Base-by-base conservation (phyloP, 1,140 invertebrate genomes). In the Drosophila repleta region DNA sequence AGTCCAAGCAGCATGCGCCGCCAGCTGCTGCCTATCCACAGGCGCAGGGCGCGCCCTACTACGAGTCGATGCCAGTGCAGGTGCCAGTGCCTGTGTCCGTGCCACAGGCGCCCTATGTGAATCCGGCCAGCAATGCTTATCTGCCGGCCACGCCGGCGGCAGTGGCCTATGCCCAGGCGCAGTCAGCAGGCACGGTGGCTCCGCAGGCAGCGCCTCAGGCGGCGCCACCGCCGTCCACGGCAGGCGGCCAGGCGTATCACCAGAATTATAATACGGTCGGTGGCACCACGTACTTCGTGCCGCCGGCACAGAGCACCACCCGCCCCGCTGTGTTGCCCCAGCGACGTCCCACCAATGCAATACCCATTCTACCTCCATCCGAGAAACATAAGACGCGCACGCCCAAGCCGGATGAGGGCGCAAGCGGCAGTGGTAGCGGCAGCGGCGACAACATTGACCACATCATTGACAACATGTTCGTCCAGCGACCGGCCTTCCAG, bases 381-480 rank as follows among this genome's bases (percentile, higher is more conserved):
- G 91, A 92, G 53, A 90, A 90, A 51, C 87, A 90, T 35, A 91
- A 91, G 69, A 52, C 74, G 49, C 74, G 77, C 3, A 10, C 11
- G 17, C 56, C 45, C 39, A 58, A 72, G 20, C 35, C 29, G 5
- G 66, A 74, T 1, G 58, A 60, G 41, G 49, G n/a, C 15, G 82
- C 35, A 6, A 87, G 80, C 32, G 84, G 85, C 0, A 35, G 32
- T 17, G 39, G 39, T 64, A 77, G 45, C 15, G 82, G 82, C 35
- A 88, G 81, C 26, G 84, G 87, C 0, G 93, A 94, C 52, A 94
- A 94, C 65, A 94, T 94, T 43, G 94, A 94, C 71, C 92, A 93
- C 65, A 94, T 94, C 39, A 93, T 94, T 2, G 94, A 94, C 61
- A 94, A 94, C 61, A 94, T 94, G 94, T 94, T 94, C 67, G 93